Evolutionary conservation across 1,140 invertebrate species (phyloP).

Genomic region (Leptestheria dahalacensis): DNA sequence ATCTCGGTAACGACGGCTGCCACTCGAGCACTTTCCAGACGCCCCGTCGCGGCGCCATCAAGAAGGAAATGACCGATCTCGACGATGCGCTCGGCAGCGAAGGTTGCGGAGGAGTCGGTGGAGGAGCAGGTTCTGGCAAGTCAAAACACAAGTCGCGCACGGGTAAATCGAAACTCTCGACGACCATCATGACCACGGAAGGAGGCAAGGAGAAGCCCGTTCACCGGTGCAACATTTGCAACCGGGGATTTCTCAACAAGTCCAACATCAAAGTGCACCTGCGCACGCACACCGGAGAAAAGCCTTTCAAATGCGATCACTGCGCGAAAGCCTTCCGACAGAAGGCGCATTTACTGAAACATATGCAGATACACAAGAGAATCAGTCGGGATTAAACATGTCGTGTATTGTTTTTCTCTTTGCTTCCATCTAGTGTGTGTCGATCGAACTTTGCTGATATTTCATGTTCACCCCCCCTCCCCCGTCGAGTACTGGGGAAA

Average conservation of each 20-base stretch:
- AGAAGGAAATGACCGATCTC: background rate
- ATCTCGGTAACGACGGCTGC: constrained; percentile 2
- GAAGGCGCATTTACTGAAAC: constrained; percentile 62
- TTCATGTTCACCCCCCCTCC: too few species aligned
- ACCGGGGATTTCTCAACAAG: constrained; percentile 79
- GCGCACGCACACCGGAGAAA: constrained; percentile 84
- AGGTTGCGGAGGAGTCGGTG: background rate
- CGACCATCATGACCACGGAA: constrained; percentile 19
- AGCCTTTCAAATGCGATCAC: constrained; percentile 81
- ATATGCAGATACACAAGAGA: constrained; percentile 74
- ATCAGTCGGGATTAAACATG: constrained; percentile 38
- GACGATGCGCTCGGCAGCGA: background rate
- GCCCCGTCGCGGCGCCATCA: background rate
- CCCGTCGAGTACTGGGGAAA: too few species aligned
- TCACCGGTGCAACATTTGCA: constrained; percentile 75
- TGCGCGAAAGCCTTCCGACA: constrained; percentile 77
- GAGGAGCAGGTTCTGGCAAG: constrained; percentile 2
- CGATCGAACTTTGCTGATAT: too few species aligned
- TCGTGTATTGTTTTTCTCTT: background rate
- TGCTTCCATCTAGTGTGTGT: background rate
- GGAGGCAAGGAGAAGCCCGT: constrained; percentile 66
- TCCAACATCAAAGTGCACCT: constrained; percentile 87
- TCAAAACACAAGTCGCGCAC: constrained; percentile 4
- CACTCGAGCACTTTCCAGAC: constrained; percentile 1
- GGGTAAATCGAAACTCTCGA: constrained; percentile 3